These are phyloP conservation scores for Philereme transversata DNA, from an alignment of 2,888 invertebrate genomes.

Conservation along the genomic window DNA sequence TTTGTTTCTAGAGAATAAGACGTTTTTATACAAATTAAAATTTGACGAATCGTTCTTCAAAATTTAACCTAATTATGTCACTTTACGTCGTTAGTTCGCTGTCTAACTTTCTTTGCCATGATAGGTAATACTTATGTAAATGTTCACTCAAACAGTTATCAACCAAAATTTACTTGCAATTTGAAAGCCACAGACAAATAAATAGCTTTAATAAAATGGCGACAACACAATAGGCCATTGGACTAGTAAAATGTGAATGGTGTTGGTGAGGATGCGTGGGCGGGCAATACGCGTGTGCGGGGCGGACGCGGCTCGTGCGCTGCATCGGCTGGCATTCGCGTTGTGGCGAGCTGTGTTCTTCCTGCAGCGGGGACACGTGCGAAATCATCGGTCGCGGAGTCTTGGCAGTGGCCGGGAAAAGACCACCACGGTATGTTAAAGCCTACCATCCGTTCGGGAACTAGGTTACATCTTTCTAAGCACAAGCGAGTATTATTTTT, in stretches of 20 bases:
- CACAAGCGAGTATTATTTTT: no score
- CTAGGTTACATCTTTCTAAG: neutral
- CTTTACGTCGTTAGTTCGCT: no score
- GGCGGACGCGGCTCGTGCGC: slow-evolving; percentile 83
- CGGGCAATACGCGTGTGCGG: slow-evolving; percentile 54
- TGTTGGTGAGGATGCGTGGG: slow-evolving; percentile 58
- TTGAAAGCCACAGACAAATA: no score
- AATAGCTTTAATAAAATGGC: no score
- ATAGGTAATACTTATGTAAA: no score
- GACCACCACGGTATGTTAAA: slow-evolving; percentile 55
- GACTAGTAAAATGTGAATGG: slow-evolving; percentile 33
- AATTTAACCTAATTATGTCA: no score
- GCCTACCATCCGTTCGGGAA: neutral
- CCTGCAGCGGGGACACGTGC: slow-evolving; percentile 80
- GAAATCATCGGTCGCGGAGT: slow-evolving; percentile 54
- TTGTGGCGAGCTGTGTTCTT: slow-evolving; percentile 90
- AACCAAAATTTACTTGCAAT: no score
- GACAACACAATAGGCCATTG: neutral
- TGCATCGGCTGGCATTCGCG: slow-evolving; percentile 89
- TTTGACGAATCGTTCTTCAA: no score
- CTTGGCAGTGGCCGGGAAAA: slow-evolving; percentile 40
- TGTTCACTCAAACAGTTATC: no score
- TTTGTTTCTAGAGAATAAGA: no score
- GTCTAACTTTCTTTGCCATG: no score
- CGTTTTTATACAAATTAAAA: no score